phyloP scores from a whole-genome alignment of 2,113 vertebrate genomes.

The Oreochromis tanganicae region DNA sequence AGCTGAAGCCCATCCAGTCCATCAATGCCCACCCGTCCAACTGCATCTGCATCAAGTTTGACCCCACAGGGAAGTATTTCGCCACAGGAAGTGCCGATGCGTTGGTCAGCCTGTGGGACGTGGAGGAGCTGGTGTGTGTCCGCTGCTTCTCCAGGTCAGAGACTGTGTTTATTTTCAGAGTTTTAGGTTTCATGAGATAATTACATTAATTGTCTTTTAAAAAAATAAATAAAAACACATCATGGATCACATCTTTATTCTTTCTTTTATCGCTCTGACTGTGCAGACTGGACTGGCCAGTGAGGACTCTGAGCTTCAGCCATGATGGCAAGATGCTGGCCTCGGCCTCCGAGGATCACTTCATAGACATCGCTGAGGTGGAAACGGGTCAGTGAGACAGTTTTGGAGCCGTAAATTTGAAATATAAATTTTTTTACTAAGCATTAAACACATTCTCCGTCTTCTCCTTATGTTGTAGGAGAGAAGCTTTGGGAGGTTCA shows the following conservation, averaged over 20 bases:
- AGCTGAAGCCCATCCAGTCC: conserved; percentile 96
- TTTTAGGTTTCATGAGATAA: background rate
- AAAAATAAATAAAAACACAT: background rate
- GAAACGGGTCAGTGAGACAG: conserved; percentile 82
- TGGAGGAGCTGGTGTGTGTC: conserved; percentile 94
- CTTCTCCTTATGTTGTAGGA: conserved; percentile 63
- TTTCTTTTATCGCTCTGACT: background rate
- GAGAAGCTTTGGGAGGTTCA: conserved; percentile 99
- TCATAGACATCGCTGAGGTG: conserved; percentile 96
- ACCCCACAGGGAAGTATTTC: conserved; percentile 95
- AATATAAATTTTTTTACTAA: background rate
- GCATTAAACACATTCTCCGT: background rate
- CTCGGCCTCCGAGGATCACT: conserved; percentile 94
- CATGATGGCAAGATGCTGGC: conserved; percentile 97
- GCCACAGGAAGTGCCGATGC: conserved; percentile 96
- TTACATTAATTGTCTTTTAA: background rate
- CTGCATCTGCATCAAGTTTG: conserved; percentile 99
- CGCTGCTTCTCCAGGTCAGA: conserved; percentile 93
- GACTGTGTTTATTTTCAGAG: background rate
- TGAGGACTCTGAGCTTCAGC: conserved; percentile 95
- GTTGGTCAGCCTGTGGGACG: conserved; percentile 93
- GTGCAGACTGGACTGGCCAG: conserved; percentile 92
- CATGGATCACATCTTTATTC: background rate
- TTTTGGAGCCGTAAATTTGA: background rate
- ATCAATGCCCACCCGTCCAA: conserved; percentile 98